Evolutionary conservation across 2,888 invertebrate species (phyloP).

Genomic region (Gisinianus flammeolus): DNA sequence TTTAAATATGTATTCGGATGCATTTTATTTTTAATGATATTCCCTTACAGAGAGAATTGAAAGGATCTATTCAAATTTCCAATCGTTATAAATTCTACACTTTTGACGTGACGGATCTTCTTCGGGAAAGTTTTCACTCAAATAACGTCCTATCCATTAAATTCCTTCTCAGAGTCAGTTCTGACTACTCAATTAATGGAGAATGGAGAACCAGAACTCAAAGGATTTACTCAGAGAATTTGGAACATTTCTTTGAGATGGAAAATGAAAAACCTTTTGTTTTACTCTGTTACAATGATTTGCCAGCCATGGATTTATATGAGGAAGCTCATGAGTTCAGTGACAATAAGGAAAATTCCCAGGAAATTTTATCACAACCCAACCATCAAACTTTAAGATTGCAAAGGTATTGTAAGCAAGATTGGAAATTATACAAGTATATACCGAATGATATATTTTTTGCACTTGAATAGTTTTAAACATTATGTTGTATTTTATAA

Average conservation of each 20-base stretch:
- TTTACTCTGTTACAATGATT: slow-evolving; percentile 9
- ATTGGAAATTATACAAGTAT: no score
- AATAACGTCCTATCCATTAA: neutral
- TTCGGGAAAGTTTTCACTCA: neutral
- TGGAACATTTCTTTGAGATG: neutral
- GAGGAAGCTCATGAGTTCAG: neutral
- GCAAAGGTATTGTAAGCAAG: no score
- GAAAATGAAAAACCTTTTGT: slow-evolving; percentile 1
- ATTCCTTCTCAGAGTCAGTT: neutral
- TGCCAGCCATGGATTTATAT: neutral
- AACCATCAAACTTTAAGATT: no score
- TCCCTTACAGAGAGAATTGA: neutral
- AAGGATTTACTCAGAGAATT: neutral
- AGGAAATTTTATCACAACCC: no score
- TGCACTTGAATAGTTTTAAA: no score
- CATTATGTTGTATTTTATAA: no score
- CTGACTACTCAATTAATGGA: slow-evolving; percentile 22
- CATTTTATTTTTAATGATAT: neutral
- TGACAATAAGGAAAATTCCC: neutral
- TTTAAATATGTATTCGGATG: neutral
- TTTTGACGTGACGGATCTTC: neutral
- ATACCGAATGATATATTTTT: no score
- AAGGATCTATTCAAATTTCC: neutral
- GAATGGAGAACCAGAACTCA: slow-evolving; percentile 19
- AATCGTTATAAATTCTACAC: neutral